These are phyloP conservation scores for Timema cristinae DNA, from an alignment of 2,888 invertebrate genomes.

Conservation along the genomic window DNA sequence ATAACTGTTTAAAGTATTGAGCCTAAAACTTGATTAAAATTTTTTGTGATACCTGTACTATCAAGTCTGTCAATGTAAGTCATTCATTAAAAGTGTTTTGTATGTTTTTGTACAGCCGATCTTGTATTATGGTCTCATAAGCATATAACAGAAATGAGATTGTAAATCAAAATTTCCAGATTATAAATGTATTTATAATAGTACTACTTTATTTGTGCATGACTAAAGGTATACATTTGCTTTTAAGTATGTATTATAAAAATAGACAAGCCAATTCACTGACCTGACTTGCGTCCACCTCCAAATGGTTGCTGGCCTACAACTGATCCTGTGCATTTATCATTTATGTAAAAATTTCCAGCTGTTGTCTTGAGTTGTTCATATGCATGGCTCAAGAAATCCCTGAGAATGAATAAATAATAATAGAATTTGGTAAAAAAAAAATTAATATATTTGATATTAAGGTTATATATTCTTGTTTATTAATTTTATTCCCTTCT, in stretches of 20 bases:
- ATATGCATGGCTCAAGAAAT: constrained; percentile 70
- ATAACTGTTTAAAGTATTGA: too few relatives aligned
- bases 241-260: neutral
- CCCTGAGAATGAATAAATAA: constrained; percentile 45
- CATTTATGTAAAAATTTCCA: constrained; percentile 98
- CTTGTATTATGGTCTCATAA: too few relatives aligned
- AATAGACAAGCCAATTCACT: constrained; percentile 20
- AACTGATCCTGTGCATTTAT: constrained; percentile 97
- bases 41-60: neutral
- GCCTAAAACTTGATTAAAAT: too few relatives aligned
- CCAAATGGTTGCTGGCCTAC: constrained; percentile 99
- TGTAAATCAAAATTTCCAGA: too few relatives aligned
- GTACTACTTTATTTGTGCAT: too few relatives aligned
- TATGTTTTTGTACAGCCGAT: too few relatives aligned
- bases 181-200: too few relatives aligned
- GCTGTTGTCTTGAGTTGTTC: constrained; percentile 85
- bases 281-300: constrained; percentile 90
- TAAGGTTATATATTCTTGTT: neutral
- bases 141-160: too few relatives aligned
- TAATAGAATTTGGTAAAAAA: neutral
- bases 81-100: too few relatives aligned
- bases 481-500: neutral
- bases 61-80: too few relatives aligned
- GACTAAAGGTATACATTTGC: neutral
- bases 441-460: neutral